Evolutionary conservation across 2,113 vertebrate genomes (phyloP).

Genomic region (Podocnemis expansa): DNA sequence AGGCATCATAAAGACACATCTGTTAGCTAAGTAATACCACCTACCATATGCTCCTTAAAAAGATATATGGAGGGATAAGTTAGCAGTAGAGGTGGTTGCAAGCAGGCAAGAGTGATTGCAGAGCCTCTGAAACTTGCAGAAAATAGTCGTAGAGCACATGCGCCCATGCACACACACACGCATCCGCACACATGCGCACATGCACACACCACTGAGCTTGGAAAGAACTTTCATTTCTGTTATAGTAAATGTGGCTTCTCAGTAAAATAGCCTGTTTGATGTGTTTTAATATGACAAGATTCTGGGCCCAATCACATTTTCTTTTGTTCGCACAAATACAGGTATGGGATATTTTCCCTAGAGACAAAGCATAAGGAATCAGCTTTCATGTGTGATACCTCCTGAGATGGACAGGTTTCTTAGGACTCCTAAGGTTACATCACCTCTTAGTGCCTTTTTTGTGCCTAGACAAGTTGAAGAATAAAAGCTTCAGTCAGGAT

Average conservation of each 20-base stretch:
- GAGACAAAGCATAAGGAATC: conserved; percentile 8
- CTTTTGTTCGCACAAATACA: not conserved
- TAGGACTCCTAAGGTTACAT: conserved; percentile 40
- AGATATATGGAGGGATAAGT: conserved; percentile 30
- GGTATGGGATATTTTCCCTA: conserved; percentile 17
- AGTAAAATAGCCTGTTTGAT: not conserved
- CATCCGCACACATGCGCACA: too few species aligned
- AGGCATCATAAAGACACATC: conserved; percentile 56
- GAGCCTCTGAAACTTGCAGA: conserved; percentile 16
- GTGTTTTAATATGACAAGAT: not conserved
- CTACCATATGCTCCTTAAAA: conserved; percentile 37
- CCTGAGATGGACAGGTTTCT: conserved; percentile 38
- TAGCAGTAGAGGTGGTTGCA: not conserved
- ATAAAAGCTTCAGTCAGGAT: conserved; percentile 48
- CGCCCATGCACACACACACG: too few species aligned
- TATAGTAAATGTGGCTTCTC: conserved; percentile 10
- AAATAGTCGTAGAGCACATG: not conserved
- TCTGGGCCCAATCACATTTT: not conserved
- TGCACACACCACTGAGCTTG: too few species aligned
- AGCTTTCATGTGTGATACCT: conserved; percentile 1
- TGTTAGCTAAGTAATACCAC: conserved; percentile 56
- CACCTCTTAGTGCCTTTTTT: not conserved
- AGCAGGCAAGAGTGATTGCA: not conserved
- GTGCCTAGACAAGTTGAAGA: conserved; percentile 51
- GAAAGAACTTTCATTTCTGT: not conserved